A percentile compares a stretch with the other conserved stretches of the same genome.
Evolutionary conservation across 2,113 vertebrate genomes (phyloP).

Genomic region (Neomonachus schauinslandi): DNA sequence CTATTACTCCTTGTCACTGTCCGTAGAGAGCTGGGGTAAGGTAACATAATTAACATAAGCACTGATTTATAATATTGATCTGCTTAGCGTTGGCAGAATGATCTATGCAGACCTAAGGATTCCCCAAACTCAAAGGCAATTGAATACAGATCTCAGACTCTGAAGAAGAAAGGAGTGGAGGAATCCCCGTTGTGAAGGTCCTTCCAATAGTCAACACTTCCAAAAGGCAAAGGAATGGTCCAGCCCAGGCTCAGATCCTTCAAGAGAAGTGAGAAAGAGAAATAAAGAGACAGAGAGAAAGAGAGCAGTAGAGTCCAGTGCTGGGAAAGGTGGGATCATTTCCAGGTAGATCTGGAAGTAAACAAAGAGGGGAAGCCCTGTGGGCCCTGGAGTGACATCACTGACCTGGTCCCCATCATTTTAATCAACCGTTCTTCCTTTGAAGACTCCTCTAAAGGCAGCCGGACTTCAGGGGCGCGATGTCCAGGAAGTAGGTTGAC

Average conservation of each 20-base stretch:
- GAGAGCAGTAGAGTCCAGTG: background rate
- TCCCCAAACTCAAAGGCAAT: background rate
- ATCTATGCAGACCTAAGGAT: background rate
- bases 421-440: background rate
- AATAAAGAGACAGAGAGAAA: background rate
- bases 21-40: background rate
- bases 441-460: background rate
- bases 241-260: background rate
- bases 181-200: background rate
- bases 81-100: background rate
- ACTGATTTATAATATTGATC: background rate
- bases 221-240: background rate
- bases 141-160: background rate
- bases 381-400: background rate
- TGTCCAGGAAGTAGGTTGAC: background rate
- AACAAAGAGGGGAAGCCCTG: background rate
- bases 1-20: background rate
- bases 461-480: background rate
- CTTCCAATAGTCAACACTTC: background rate
- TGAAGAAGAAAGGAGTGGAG: rapidly evolving
- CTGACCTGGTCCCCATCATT: background rate
- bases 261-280: background rate
- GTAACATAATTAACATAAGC: background rate
- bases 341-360: background rate
- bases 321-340: rapidly evolving